Conservation (phyloP, 92 coral and sea anemone species). For the Phenganax subtilis region DNA sequence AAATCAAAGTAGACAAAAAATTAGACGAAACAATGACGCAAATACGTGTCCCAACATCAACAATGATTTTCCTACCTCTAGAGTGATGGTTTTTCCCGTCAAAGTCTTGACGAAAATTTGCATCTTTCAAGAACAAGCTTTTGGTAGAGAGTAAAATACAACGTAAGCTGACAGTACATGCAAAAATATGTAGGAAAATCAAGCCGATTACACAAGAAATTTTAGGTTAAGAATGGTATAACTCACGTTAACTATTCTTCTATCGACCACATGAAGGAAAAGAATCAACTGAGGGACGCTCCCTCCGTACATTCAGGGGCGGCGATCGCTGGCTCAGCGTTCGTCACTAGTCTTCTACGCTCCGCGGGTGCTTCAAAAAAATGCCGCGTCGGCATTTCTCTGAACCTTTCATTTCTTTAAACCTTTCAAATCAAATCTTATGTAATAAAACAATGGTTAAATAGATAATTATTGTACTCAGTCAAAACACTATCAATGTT, state of each 20-base stretch:
- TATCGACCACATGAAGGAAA: conserved; percentile 83
- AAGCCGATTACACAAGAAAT: conserved; percentile 17
- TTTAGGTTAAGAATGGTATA: not conserved
- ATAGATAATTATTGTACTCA: too few relatives aligned
- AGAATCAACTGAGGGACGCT: conserved; percentile 65
- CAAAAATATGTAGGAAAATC: not conserved
- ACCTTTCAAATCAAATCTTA: not conserved
- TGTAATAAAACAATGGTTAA: too few relatives aligned
- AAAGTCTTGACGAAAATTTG: conserved; percentile 99
- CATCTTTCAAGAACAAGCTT: conserved; percentile 78
- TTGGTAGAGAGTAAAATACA: conserved; percentile 24
- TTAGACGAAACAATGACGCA: not conserved
- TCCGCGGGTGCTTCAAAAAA: not conserved
- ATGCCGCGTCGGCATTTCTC: conserved; percentile 2
- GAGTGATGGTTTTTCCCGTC: conserved; percentile 98
- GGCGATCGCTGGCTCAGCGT: conserved; percentile 28
- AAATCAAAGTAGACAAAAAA: not conserved
- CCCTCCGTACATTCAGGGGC: conserved; percentile 31
- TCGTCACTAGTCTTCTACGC: conserved; percentile 4
- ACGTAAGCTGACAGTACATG: conserved; percentile 8
- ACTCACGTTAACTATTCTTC: conserved; percentile 49
- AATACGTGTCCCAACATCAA: not conserved
- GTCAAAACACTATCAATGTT: too few relatives aligned
- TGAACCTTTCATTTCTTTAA: not conserved
- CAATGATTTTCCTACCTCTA: conserved; percentile 62